Base-by-base conservation (phyloP, 2,797 vertebrate genomes). In the Limnodromus scolopaceus region DNA sequence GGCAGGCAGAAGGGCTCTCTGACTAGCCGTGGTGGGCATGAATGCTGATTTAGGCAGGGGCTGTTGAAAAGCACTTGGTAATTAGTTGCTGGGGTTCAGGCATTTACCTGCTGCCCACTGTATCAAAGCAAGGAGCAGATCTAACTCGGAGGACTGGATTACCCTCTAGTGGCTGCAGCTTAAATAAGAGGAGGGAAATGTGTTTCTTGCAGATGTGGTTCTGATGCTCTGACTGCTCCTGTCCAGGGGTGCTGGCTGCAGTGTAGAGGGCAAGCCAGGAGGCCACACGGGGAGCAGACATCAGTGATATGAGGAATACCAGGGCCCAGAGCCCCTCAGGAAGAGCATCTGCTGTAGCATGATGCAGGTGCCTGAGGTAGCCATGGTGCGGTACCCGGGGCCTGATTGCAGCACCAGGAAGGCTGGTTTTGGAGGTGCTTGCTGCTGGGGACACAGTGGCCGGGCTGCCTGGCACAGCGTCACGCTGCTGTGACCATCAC, bases 161-260 rank as follows among this genome's bases (percentile, higher is more conserved):
- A 95, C 93, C 92, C 89, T 95, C 93, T 93, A 93, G 91, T 86
- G 93, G 91, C 81, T 95, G 89, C 89, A 93, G 87, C 32, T 75
- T 77, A 93, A 92, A 95, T 65, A 34, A 41, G 74, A 94, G 65
- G 34, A 89, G 46, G 57, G 49, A 90, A 10, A 28, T 0, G 11
- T 13, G 22, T 13, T 64, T 24, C 76, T 75, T 60, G 41, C 69
- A 82, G 79, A 16, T 3, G 1, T n/a, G 76, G 18, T n/a, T 65
- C 22, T 0, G 1, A 49, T 55, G 66, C 4, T 4, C 30, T 34
- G 15, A 22, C 9, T 19, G 36, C 45, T 87, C 10, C 45, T 36
- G 46, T 10, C 22, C 66, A 20, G 18, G 25, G 49, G 15, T n/a
- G 38, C 83, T 57, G 69, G 43, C n/a, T 38, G 66, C 87, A 63